Percentiles rank a stretch among this genome's conserved stretches.
Evolutionary conservation across 1,140 invertebrate species (phyloP).

Genomic region (Drosophila orosa): DNA sequence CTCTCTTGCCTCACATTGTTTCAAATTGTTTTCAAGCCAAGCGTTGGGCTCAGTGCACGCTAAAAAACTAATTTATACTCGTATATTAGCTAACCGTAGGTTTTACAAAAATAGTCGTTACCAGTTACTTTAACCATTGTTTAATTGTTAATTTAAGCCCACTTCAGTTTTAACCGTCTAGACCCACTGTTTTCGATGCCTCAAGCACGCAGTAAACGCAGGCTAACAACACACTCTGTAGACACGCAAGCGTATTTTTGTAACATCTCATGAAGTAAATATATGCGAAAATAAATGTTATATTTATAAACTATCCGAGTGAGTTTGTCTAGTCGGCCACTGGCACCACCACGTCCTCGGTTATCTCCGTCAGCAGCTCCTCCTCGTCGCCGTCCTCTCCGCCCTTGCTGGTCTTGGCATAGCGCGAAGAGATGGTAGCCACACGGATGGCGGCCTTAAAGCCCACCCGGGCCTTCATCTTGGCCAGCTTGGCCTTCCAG

Average conservation of each 20-base stretch:
- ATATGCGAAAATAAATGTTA: constrained; percentile 73
- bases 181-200: constrained; percentile 28
- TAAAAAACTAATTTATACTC: constrained; percentile 58
- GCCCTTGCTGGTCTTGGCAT: constrained; percentile 56
- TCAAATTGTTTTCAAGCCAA: constrained; percentile 53
- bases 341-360: constrained; percentile 64
- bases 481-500: constrained; percentile 90
- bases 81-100: constrained; percentile 43
- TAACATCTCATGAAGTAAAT: constrained; percentile 71
- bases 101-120: constrained; percentile 52
- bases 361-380: constrained; percentile 71
- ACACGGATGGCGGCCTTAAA: constrained; percentile 88
- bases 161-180: constrained; percentile 46
- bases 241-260: constrained; percentile 66
- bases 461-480: constrained; percentile 87
- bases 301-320: constrained; percentile 71
- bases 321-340: constrained; percentile 54
- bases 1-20: constrained; percentile 32
- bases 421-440: constrained; percentile 78
- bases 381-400: constrained; percentile 66
- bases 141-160: constrained; percentile 70
- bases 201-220: constrained; percentile 30
- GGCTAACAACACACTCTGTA: constrained; percentile 24
- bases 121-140: constrained; percentile 59
- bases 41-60: constrained; percentile 54